Evolutionary conservation across 2,113 vertebrate genomes (phyloP).

Genomic region (Notiomystis cincta): DNA sequence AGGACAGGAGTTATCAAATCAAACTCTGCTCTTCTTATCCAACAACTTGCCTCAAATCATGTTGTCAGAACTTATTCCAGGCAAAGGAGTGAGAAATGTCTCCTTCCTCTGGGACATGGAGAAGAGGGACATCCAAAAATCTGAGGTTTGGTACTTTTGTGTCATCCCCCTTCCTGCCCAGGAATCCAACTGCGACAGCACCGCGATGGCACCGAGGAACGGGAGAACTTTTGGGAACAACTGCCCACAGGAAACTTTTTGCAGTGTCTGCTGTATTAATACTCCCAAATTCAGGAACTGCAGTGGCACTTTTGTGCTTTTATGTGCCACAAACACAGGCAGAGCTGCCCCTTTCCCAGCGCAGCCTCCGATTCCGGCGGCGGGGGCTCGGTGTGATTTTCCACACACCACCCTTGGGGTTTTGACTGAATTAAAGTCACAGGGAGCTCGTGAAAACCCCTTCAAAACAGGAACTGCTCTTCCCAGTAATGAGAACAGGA

Average conservation of each 20-base stretch:
- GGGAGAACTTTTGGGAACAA: background rate
- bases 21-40: background rate
- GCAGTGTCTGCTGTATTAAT: fast-evolving
- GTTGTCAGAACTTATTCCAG: background rate
- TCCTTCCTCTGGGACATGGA: background rate
- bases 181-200: background rate
- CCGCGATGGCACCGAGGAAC: fast-evolving
- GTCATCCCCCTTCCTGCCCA: fast-evolving
- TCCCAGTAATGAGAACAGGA: background rate
- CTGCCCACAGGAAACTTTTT: background rate
- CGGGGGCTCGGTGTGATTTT: background rate
- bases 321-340: fast-evolving
- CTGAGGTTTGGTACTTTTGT: fast-evolving
- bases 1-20: background rate
- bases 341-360: background rate
- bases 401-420: background rate
- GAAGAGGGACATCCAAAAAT: background rate
- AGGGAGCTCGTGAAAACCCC: background rate
- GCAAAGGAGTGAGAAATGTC: background rate
- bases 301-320: fast-evolving
- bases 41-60: background rate
- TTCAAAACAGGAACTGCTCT: background rate
- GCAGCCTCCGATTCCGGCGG: fast-evolving
- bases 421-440: background rate
- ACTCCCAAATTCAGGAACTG: background rate